These are phyloP conservation scores for Erythrocercus mccallii DNA, from an alignment of 2,113 vertebrate genomes.

Conservation along the genomic window DNA sequence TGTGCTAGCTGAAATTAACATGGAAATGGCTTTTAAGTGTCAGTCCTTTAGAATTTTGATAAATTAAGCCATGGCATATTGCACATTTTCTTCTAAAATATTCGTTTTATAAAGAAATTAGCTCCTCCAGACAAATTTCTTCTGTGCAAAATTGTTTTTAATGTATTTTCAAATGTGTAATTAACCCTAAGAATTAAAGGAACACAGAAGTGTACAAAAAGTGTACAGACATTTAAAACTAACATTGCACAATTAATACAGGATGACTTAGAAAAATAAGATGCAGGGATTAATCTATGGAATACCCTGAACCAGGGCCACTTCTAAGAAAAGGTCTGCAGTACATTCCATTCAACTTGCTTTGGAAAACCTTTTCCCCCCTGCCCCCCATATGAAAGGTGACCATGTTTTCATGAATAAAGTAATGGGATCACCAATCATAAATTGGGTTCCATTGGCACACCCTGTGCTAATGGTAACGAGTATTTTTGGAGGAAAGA, in stretches of 20 bases:
- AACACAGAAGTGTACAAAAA: neutral
- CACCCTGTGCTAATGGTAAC: neutral
- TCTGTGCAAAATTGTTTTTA: slow-evolving; percentile 8
- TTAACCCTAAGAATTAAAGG: neutral
- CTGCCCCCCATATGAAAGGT: neutral
- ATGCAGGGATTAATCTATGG: neutral
- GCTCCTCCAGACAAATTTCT: neutral
- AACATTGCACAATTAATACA: neutral
- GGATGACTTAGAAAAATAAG: neutral
- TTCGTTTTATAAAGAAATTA: neutral
- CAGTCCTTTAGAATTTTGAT: neutral
- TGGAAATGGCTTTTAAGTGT: neutral
- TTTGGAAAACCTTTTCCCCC: neutral
- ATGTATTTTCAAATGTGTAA: neutral
- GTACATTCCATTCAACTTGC: neutral
- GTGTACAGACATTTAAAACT: neutral
- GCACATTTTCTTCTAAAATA: neutral
- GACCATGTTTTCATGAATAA: neutral
- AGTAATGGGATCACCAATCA: neutral
- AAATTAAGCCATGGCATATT: neutral
- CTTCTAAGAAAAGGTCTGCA: neutral
- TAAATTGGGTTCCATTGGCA: neutral
- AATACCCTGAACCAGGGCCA: neutral
- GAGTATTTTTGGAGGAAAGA: neutral
- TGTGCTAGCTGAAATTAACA: neutral